Conservation (phyloP, 2,113 vertebrate species). For the Gila orcuttii region DNA sequence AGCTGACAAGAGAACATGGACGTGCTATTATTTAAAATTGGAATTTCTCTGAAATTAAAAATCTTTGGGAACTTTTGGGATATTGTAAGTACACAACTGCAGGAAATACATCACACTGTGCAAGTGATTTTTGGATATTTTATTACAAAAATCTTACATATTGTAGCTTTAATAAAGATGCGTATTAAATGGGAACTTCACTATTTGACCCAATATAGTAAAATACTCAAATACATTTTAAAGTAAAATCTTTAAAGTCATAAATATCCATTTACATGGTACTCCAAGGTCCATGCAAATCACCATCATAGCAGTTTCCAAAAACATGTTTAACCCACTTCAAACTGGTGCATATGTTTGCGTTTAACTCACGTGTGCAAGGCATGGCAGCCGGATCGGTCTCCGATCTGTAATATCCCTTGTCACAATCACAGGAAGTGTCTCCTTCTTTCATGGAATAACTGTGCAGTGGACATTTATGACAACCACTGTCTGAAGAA, state of each 20-base stretch:
- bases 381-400: constrained; percentile 92
- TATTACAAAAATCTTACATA: too few relatives aligned
- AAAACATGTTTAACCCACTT: not conserved
- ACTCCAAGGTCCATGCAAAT: not conserved
- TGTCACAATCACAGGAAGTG: constrained; percentile 92
- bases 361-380: constrained; percentile 84
- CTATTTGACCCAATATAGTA: too few relatives aligned
- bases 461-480: constrained; percentile 94
- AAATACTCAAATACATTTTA: not conserved
- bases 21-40: too few relatives aligned
- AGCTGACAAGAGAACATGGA: too few relatives aligned
- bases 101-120: too few relatives aligned
- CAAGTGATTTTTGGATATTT: too few relatives aligned
- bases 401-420: constrained; percentile 91
- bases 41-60: too few relatives aligned
- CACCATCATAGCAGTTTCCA: not conserved
- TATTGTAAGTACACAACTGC: too few relatives aligned
- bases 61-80: too few relatives aligned
- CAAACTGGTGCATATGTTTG: not conserved
- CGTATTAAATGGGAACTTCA: not conserved
- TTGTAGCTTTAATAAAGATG: too few relatives aligned
- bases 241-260: not conserved
- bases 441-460: constrained; percentile 93
- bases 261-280: not conserved
- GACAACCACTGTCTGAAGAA: constrained; percentile 86